Conservation (phyloP, 2,797 vertebrate genomes). For the Paratrypauchen microcephalus region DNA sequence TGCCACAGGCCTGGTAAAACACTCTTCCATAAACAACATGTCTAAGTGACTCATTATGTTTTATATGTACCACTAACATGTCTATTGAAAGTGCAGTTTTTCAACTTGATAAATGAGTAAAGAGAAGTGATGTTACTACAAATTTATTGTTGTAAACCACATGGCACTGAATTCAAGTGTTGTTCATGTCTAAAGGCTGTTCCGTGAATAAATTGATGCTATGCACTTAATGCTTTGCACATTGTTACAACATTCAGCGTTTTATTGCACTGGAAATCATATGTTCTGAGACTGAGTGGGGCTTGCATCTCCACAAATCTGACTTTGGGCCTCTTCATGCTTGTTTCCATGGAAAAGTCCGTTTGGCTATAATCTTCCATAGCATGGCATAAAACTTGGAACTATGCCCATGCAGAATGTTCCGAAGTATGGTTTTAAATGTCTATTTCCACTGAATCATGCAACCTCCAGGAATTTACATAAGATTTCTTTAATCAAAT, state of each 20-base stretch:
- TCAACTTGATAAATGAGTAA: neutral
- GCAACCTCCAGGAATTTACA: no score
- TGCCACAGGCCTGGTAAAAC: slow-evolving; percentile 12
- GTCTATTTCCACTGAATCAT: no score
- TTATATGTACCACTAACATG: slow-evolving; percentile 10
- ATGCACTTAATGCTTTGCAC: neutral
- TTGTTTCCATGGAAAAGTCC: no score
- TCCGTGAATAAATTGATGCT: neutral
- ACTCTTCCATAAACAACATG: slow-evolving; percentile 8
- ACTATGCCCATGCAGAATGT: no score
- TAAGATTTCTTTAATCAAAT: no score
- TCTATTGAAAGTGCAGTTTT: neutral
- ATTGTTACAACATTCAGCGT: neutral
- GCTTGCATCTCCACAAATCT: no score
- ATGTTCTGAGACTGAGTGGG: no score
- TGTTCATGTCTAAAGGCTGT: neutral
- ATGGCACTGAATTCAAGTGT: neutral
- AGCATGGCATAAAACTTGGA: no score
- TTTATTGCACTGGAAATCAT: neutral
- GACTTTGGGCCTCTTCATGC: no score
- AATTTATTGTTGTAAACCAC: neutral
- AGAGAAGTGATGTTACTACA: no score
- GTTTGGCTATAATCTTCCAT: no score
- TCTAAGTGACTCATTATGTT: slow-evolving; percentile 16
- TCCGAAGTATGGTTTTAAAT: no score